These are phyloP conservation scores for Egretta garzetta DNA, from an alignment of 2,113 vertebrate species.

Conservation along the genomic window DNA sequence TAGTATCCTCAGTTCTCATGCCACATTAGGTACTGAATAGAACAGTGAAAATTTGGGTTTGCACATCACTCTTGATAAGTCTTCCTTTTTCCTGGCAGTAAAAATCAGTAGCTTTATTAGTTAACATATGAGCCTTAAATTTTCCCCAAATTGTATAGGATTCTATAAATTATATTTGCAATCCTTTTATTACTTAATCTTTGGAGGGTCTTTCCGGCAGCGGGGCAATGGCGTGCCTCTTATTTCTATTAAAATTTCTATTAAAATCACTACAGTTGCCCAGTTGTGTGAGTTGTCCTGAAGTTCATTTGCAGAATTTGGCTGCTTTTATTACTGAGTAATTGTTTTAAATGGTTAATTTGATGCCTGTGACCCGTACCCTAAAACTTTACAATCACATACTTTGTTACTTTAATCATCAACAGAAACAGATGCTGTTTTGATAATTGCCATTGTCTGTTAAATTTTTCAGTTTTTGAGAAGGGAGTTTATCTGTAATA, in stretches of 20 bases:
- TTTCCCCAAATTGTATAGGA: neutral
- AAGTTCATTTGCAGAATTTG: neutral
- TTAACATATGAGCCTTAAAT: neutral
- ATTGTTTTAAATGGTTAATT: neutral
- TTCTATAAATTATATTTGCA: neutral
- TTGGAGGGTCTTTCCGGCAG: neutral
- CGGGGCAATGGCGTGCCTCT: fast-evolving
- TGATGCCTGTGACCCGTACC: neutral
- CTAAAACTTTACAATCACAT: neutral
- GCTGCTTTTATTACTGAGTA: neutral
- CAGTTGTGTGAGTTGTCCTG: neutral
- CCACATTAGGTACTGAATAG: neutral
- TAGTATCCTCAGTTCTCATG: neutral
- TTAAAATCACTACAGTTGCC: neutral
- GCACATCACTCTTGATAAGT: neutral
- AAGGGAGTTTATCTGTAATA: neutral
- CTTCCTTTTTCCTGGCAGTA: neutral
- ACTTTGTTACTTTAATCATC: fast-evolving
- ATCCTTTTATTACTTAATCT: neutral
- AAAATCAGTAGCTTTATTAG: neutral
- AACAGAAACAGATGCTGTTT: neutral
- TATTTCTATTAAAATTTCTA: neutral
- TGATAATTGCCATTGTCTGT: neutral
- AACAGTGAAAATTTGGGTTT: neutral
- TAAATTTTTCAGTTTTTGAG: neutral